Base-by-base conservation (phyloP, 2,113 vertebrate genomes). In the Ciconia maguari region DNA sequence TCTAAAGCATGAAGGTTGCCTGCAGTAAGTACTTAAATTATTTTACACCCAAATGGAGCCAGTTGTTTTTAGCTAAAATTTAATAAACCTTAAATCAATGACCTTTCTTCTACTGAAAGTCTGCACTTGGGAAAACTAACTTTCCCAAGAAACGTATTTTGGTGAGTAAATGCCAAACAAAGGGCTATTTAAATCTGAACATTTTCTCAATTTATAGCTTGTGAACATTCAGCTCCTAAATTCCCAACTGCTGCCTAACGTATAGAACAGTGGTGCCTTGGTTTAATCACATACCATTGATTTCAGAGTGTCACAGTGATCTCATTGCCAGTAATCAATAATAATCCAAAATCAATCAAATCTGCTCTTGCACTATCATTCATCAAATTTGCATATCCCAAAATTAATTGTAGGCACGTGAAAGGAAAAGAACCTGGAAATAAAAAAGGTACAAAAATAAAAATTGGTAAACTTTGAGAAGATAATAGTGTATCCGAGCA, bases 301-400 rank as follows among this genome's bases (percentile, higher is more conserved):
- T 98, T 94, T 66, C 80, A 97, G 92, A 94, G 92, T 98, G 97
- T 97, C 98, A 98, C 96, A 79, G 97, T 96, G 97, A 98, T 98
- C 97, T 97, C 97, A 98, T 96, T 97, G 98, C 98, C 93, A 96
- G 95, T 96, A 98, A 98, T 98, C 98, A 98, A 98, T 98, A 98
- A 98, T 97, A 98, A 98, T 98, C 97, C 96, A 96, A 98, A 98
- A 98, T 98, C 98, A 98, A 98, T 98, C 98, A 96, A 79, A 97
- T 97, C 97, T 96, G 87, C 85, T 97, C 92, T 96, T 97, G 89
- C 94, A 94, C 96, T 95, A 97, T 90, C 97, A 98, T 98, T 98
- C 86, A 95, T 98, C 98, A 98, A 97, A 98, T 97, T 64, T 95
- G 95, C 98, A 98, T 97, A 98, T 87, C 70, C 95, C 96, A 96